Base-by-base conservation (phyloP, 2,797 vertebrate species). In the Coranthus polyacanthus region DNA sequence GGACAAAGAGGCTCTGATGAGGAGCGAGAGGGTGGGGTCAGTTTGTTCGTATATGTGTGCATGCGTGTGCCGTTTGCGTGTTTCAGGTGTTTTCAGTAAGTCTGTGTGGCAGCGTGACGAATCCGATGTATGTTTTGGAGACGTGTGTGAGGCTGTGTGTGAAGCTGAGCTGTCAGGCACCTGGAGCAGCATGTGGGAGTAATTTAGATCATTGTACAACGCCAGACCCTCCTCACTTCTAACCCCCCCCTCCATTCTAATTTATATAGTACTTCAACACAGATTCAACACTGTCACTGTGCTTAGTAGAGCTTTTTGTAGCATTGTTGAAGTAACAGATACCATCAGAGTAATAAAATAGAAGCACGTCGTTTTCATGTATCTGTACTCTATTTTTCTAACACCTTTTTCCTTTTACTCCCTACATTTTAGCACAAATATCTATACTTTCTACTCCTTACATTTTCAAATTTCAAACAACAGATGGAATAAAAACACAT, bases 1-100 rank as follows among this genome's bases (percentile, higher is more conserved):
- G 44, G 58, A 79, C 72, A 73, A 73, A 81, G 69, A 76, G 34
- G 38, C 47, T 61, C 66, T 73, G 68, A 79, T 73, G 53, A 68
- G 61, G 34, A 18, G 41, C 41, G 44, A 26, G 34, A 20, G 41
- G 32, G 29, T 2, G 20, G 16, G 12, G n/a, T 29, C 15, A 12
- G 41, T 51, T 63, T 45, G 36, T 47, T 26, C 29, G 38, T 51
- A 16, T 65, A 43, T 26, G 26, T 43, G 49, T 50, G 43, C 20
- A 39, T 39, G 39, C 44, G 54, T 42, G 20, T 18, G 21, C 39
- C 21, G 9, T 13, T 7, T 24, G 18, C 13, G 12, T 43, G 37
- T 12, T 22, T 42, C n/a, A 16, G 13, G 21, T 18, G 53, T 46
- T 49, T 67, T 36, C 17, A 47, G 51, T 24, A 39, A 36, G 51